Base-by-base conservation (phyloP, 2,888 invertebrate genomes). In the Pammene aurita region DNA sequence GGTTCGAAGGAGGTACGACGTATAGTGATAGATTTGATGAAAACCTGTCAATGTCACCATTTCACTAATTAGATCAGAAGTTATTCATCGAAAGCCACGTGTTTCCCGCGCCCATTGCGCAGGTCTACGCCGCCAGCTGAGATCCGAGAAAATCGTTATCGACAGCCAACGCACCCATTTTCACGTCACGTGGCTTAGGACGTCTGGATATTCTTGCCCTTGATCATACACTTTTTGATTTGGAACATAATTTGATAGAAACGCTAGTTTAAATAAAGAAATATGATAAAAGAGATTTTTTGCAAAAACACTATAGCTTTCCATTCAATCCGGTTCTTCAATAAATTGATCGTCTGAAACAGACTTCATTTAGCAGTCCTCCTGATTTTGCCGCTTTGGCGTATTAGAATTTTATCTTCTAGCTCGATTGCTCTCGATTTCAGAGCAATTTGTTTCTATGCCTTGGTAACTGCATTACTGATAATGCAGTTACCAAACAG, bases 61-160 rank as follows among this genome's bases (percentile, higher is more conserved):
- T 14, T 42, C 11, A 55, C 54, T 69, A 69, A 69, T 65, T 65
- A 35, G 56, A 70, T 57, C 41, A 65, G 44, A 54, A 64, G 54
- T 70, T 42, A 54, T 67, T 70, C 66, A 46, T 44, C 44, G 65
- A 38, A 57, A 67, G 74, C 85, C 92, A 92, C 92, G 92, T 92
- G 92, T 87, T 76, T 74, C 61, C 13, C 44, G 67, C 52, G 46
- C 54, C 70, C 73, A 83, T 48, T 88, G 91, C 92, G 92, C 92
- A 92, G 81, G 91, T 83, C 84, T 76, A 80, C 78, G 72, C 69
- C 68, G 80, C 78, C 85, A 92, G 92, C 91, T 91, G 92, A 82
- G 84, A 80, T 83, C 80, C 80, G 77, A 80, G 88, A 92, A 92
- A 92, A 92, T 92, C 90, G 90, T 92, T 92, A 91, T 84, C 80